Percentiles rank a stretch among this genome's conserved stretches.
phyloP scores from a whole-genome alignment of 1,140 invertebrate species.

The Zeugodacus cucurbitae region DNA sequence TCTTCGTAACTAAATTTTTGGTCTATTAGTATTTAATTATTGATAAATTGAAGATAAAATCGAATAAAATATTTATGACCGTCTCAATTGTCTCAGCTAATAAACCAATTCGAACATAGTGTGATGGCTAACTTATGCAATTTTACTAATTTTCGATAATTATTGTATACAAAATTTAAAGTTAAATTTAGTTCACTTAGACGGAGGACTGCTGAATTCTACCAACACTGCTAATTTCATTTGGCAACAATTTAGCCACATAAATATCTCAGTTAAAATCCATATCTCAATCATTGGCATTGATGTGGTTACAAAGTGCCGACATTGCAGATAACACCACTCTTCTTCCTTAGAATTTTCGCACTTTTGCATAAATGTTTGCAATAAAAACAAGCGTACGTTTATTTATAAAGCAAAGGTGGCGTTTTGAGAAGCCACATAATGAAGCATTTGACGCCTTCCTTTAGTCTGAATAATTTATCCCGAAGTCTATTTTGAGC shows the following conservation, averaged over 20 bases:
- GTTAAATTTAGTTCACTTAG: no score
- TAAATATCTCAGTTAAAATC: background rate
- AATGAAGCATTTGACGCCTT: background rate
- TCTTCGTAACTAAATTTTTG: no score
- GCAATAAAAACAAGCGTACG: background rate
- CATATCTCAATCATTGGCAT: slow-evolving; percentile 10
- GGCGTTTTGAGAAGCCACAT: background rate
- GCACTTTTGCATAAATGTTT: slow-evolving; percentile 3
- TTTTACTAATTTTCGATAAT: no score
- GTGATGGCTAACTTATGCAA: no score
- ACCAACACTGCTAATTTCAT: background rate
- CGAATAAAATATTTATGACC: no score
- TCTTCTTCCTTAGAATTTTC: slow-evolving; percentile 23
- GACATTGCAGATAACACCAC: background rate
- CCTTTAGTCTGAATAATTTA: background rate
- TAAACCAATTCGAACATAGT: no score
- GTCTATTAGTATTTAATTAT: no score
- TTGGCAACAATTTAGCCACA: background rate
- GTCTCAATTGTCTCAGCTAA: no score
- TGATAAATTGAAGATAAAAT: no score
- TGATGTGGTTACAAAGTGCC: slow-evolving; percentile 31
- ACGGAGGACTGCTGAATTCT: no score
- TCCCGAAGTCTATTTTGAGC: background rate
- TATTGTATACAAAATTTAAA: no score
- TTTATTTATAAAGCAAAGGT: slow-evolving; percentile 16